phyloP scores from a whole-genome alignment of 2,113 vertebrate species.

The Shinisaurus crocodilurus region DNA sequence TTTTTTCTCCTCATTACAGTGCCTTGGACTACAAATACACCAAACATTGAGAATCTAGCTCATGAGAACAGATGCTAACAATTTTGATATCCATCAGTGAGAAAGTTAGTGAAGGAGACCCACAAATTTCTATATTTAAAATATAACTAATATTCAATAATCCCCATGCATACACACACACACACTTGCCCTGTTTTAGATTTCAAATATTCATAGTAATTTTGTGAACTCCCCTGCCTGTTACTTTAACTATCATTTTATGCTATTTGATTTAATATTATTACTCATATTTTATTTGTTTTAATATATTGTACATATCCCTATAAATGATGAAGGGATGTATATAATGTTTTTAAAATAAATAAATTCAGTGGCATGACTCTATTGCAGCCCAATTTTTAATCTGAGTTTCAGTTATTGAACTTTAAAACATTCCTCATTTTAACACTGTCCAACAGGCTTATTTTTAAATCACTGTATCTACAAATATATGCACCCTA shows the following conservation, averaged over 20 bases:
- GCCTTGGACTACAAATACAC: background rate
- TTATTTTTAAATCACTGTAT: constrained; percentile 35
- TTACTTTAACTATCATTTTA: background rate
- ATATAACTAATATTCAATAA: background rate
- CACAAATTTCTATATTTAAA: background rate
- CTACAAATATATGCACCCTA: constrained; percentile 28
- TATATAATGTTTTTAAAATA: background rate
- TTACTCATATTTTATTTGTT: background rate
- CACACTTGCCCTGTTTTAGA: background rate
- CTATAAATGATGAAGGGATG: background rate
- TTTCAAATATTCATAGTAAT: background rate
- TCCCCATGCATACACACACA: background rate
- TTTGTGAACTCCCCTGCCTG: background rate
- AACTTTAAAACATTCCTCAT: background rate
- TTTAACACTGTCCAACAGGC: background rate
- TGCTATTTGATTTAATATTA: background rate
- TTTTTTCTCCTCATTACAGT: background rate
- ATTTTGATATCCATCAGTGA: background rate
- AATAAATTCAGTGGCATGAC: background rate
- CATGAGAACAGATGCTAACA: background rate
- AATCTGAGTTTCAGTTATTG: background rate
- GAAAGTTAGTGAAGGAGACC: background rate
- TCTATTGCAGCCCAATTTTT: background rate
- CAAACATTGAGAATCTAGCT: background rate
- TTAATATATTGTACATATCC: background rate